Conservation (phyloP, 2,888 invertebrate genomes). For the Athetis lepigone region DNA sequence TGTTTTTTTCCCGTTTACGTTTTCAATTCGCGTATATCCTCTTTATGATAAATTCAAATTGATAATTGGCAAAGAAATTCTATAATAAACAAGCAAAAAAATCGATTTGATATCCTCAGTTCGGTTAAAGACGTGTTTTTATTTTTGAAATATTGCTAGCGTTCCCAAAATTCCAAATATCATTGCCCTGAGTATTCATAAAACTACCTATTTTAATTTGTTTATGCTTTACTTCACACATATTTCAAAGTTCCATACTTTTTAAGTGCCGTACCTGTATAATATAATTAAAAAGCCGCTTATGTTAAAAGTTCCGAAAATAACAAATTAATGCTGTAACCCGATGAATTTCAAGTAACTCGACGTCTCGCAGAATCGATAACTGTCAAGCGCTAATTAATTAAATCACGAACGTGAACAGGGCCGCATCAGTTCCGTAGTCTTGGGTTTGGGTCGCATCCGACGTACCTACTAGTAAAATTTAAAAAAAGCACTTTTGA, state of each 20-base stretch:
- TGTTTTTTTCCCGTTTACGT: too few species aligned
- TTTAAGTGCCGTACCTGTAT: neutral
- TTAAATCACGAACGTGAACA: constrained; percentile 62
- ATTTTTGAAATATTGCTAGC: too few species aligned
- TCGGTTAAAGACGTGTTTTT: too few species aligned
- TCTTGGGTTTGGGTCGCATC: neutral
- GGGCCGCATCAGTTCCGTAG: constrained; percentile 32
- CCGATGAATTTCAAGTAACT: constrained; percentile 33
- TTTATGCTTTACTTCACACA: too few species aligned
- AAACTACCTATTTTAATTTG: too few species aligned
- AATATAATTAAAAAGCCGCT: constrained; percentile 15
- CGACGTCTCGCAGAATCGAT: constrained; percentile 52
- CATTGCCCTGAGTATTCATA: too few species aligned
- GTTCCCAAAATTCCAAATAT: too few species aligned
- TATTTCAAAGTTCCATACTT: neutral
- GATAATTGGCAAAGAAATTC: too few species aligned
- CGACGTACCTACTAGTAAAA: neutral
- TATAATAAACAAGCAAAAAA: too few species aligned
- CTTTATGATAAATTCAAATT: too few species aligned
- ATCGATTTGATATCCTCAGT: too few species aligned
- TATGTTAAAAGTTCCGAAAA: constrained; percentile 32
- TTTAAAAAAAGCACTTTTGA: neutral
- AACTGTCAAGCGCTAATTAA: constrained; percentile 64
- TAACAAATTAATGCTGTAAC: constrained; percentile 32
- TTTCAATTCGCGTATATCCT: too few species aligned